phyloP scores from a whole-genome alignment of 2,888 invertebrate genomes.

The Lasioglossum malachurum region DNA sequence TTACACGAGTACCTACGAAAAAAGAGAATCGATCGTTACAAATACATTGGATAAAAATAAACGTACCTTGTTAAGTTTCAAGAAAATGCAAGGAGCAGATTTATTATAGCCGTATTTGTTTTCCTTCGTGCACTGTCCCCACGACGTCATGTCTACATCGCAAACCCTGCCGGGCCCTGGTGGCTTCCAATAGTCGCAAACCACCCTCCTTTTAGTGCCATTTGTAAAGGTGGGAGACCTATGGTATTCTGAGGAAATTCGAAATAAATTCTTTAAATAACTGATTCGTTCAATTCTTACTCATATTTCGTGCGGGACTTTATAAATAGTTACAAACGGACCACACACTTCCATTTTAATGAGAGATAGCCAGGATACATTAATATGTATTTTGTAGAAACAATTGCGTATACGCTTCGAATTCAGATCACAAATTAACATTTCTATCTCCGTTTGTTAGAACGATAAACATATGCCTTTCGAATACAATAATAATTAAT shows the following conservation, averaged over 20 bases:
- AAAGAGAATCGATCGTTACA: not conserved
- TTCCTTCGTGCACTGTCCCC: slow-evolving; percentile 91
- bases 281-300: not conserved
- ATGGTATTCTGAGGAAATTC: slow-evolving; percentile 58
- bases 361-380: not conserved
- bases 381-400: too few species aligned
- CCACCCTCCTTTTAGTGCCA: slow-evolving; percentile 87
- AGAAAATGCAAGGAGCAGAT: slow-evolving; percentile 97
- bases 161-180: slow-evolving; percentile 91
- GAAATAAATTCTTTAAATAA: not conserved
- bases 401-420: too few species aligned
- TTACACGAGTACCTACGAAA: not conserved
- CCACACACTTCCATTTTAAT: not conserved
- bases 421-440: too few species aligned
- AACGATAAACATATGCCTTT: too few species aligned
- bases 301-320: not conserved
- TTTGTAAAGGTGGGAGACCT: slow-evolving; percentile 50
- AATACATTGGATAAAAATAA: not conserved
- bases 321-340: not conserved
- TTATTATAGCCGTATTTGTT: slow-evolving; percentile 94
- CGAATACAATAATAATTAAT: too few species aligned
- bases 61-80: slow-evolving; percentile 97
- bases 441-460: too few species aligned
- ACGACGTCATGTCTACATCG: slow-evolving; percentile 90
- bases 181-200: slow-evolving; percentile 88